Percentiles rank a stretch among this genome's conserved stretches.
Conservation (phyloP, 2,797 vertebrate genomes). For the Jordanella pulchra region DNA sequence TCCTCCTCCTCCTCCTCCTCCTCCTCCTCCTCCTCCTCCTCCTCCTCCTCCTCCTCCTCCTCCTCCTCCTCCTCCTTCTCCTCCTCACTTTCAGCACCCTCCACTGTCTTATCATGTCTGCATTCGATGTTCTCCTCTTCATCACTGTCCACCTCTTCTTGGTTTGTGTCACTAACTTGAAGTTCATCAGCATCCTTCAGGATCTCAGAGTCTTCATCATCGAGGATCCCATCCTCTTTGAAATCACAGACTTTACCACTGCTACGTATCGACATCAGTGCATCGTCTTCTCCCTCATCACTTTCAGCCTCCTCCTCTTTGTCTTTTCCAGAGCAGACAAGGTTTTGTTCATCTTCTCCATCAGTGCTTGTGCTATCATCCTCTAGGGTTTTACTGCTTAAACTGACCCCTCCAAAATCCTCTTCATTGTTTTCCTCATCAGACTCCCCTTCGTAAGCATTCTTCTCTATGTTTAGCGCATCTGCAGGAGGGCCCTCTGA, state of each 20-base stretch:
- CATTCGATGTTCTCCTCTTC: constrained; percentile 50
- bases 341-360: constrained; percentile 42
- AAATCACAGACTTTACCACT: constrained; percentile 4
- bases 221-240: constrained; percentile 48
- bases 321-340: constrained; percentile 31
- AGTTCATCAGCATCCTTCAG: constrained; percentile 33
- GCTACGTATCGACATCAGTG: constrained; percentile 24
- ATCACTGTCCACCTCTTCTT: constrained; percentile 46
- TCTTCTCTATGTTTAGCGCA: constrained; percentile 10
- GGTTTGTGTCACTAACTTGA: constrained; percentile 58
- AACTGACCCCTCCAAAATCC: constrained; percentile 7
- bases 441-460: constrained; percentile 6
- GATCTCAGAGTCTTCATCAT: constrained; percentile 51
- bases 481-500: constrained; percentile 34
- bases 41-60: constrained; percentile 45
- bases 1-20: constrained; percentile 64
- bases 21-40: constrained; percentile 27
- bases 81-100: constrained; percentile 36
- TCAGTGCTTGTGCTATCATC: constrained; percentile 53
- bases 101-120: constrained; percentile 23
- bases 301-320: constrained; percentile 30
- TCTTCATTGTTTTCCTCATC: constrained; percentile 22
- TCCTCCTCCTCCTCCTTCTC: constrained; percentile 27
- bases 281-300: constrained; percentile 27
- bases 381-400: constrained; percentile 5